These are phyloP conservation scores for Prolemur simus DNA, from an alignment of 2,113 vertebrate species.

Conservation along the genomic window DNA sequence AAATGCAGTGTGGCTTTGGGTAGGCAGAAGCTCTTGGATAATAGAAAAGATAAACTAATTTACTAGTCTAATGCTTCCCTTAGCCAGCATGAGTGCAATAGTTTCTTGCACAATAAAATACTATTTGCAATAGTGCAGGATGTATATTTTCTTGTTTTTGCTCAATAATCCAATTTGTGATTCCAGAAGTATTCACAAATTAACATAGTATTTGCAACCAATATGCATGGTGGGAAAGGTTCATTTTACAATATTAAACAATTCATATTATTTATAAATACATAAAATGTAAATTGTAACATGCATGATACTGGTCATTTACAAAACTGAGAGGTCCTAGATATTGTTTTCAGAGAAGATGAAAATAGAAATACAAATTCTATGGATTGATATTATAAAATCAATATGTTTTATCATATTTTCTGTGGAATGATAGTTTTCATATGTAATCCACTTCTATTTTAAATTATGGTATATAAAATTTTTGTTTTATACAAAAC, in stretches of 20 bases:
- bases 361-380: not conserved
- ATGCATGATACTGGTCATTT: not conserved
- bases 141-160: not conserved
- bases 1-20: not conserved
- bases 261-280: conserved; percentile 1
- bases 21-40: not conserved
- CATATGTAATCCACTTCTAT: not conserved
- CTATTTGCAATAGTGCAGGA: not conserved
- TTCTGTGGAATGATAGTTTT: not conserved
- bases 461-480: not conserved
- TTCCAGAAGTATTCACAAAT: not conserved
- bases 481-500: conserved; percentile 3
- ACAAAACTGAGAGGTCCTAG: not conserved
- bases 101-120: not conserved
- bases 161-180: not conserved
- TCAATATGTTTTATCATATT: not conserved
- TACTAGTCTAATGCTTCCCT: not conserved
- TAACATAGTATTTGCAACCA: not conserved
- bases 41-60: not conserved
- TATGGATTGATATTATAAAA: not conserved
- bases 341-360: not conserved
- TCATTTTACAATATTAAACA: not conserved
- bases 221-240: not conserved
- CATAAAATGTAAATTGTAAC: not conserved
- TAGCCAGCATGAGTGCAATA: not conserved